Evolutionary conservation across 2,888 invertebrate species (phyloP).

Genomic region (Mesorhabditis spiculigera): DNA sequence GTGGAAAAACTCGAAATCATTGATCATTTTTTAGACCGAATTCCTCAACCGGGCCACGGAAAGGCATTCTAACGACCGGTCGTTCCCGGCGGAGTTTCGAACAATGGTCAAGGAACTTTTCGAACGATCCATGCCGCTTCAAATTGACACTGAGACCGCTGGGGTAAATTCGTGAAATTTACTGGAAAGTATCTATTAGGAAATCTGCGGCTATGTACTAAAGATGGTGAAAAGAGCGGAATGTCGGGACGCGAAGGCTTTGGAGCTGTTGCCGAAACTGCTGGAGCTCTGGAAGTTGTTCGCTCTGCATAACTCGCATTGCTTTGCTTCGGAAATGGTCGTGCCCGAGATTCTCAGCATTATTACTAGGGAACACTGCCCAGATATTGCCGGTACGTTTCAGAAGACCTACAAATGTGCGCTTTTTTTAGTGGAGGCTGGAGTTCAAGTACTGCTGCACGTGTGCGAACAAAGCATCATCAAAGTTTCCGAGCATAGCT

Average conservation of each 20-base stretch:
- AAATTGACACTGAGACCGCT: not conserved
- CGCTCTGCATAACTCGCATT: not conserved
- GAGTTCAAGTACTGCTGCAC: not conserved
- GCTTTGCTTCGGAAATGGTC: not conserved
- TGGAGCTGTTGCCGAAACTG: not conserved
- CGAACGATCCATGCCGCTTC: not conserved
- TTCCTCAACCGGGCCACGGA: not conserved
- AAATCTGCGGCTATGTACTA: not conserved
- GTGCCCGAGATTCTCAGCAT: not conserved
- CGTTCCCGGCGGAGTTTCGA: not conserved
- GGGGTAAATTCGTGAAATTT: not conserved
- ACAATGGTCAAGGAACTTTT: not conserved
- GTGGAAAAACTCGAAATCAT: not conserved
- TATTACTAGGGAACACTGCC: not conserved
- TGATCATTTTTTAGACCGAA: not conserved
- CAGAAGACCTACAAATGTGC: not conserved
- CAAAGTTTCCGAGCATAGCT: not conserved
- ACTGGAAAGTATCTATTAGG: not conserved
- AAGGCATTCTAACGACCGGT: not conserved
- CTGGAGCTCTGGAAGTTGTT: not conserved
- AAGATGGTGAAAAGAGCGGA: not conserved
- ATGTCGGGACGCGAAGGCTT: not conserved
- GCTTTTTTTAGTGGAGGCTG: not conserved
- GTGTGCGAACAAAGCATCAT: not conserved
- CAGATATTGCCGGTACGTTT: not conserved